Evolutionary conservation across 2,113 vertebrate genomes (phyloP).

Genomic region (Mirounga angustirostris): DNA sequence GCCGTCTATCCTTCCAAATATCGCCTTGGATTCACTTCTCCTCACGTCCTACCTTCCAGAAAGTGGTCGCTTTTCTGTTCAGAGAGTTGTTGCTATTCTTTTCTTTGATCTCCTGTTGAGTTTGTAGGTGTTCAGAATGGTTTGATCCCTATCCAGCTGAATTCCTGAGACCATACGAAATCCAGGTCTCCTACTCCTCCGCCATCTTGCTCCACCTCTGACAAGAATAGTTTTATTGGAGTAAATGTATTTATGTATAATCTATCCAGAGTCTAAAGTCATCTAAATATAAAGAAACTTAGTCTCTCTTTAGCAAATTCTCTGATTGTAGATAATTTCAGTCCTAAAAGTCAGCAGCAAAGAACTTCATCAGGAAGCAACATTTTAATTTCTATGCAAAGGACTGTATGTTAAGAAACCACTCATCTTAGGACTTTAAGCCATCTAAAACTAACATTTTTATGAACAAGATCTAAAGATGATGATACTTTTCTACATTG

Average conservation of each 20-base stretch:
- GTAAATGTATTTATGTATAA: conserved; percentile 44
- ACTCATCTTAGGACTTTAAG: background rate
- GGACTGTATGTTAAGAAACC: background rate
- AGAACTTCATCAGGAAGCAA: background rate
- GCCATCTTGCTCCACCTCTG: no score
- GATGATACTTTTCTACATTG: background rate
- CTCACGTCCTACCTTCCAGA: no score
- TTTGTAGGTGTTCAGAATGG: no score
- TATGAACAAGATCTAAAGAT: background rate
- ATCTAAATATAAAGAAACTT: background rate
- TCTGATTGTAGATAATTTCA: background rate
- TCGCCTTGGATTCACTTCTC: no score
- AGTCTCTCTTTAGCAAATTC: background rate
- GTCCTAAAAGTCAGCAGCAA: background rate
- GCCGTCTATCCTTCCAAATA: no score
- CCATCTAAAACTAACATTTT: background rate
- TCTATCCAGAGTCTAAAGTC: conserved; percentile 42
- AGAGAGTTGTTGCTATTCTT: no score
- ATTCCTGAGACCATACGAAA: no score
- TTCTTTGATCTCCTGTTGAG: no score
- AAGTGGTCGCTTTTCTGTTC: no score
- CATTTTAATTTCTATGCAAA: background rate
- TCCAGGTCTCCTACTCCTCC: no score
- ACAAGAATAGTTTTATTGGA: background rate
- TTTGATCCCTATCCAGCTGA: no score